These are phyloP conservation scores for Automeris io DNA, from an alignment of 2,888 invertebrate genomes.

Conservation along the genomic window DNA sequence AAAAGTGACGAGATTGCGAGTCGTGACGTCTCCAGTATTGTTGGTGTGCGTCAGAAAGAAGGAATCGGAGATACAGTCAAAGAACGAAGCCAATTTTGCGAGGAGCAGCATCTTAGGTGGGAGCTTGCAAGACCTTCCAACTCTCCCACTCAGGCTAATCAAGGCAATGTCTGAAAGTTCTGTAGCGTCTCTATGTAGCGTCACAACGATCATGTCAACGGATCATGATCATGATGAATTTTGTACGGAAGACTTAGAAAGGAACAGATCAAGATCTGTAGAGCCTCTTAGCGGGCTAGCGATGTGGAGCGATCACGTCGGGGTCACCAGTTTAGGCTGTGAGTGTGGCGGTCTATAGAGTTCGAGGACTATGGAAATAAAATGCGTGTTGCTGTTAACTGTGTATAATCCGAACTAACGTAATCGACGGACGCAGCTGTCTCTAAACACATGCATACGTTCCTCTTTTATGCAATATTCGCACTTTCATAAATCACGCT, in stretches of 20 bases:
- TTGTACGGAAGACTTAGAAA: conserved; percentile 67
- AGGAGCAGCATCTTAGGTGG: conserved; percentile 78
- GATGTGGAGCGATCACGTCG: conserved; percentile 94
- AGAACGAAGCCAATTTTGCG: conserved; percentile 59
- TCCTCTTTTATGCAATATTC: no score
- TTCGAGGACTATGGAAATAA: no score
- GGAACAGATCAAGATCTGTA: conserved; percentile 86
- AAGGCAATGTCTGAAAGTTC: conserved; percentile 95
- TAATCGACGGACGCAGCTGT: no score
- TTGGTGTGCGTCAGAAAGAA: conserved; percentile 85
- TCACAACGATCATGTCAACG: conserved; percentile 59
- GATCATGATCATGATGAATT: conserved; percentile 68
- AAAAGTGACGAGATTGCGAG: conserved; percentile 89
- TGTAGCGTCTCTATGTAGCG: conserved; percentile 78
- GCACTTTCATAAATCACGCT: no score
- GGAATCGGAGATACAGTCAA: conserved; percentile 23
- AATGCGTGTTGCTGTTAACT: no score
- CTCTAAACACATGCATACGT: no score
- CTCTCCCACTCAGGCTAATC: conserved; percentile 83
- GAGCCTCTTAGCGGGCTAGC: conserved; percentile 93
- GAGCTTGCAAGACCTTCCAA: conserved; percentile 83
- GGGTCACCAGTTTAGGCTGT: no score
- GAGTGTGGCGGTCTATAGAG: no score
- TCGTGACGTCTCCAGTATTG: conserved; percentile 86
- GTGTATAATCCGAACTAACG: no score